Evolutionary conservation across 2,113 vertebrate species (phyloP).

Genomic region (Cephalopholis sonnerati): DNA sequence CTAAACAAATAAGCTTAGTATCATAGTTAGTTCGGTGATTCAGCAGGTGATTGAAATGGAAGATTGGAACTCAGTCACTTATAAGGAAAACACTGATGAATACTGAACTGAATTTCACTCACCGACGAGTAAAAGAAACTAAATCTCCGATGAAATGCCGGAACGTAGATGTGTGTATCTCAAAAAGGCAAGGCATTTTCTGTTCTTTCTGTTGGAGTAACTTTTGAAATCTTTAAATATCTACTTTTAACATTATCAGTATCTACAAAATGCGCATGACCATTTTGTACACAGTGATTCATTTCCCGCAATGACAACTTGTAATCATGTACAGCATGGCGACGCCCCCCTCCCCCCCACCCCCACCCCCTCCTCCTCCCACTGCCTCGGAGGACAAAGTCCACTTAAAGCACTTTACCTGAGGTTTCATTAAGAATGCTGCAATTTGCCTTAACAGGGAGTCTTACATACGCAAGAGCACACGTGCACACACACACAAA

Average conservation of each 20-base stretch:
- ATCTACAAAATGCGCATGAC: conserved; percentile 94
- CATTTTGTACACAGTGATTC: conserved; percentile 93
- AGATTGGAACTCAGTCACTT: conserved; percentile 52
- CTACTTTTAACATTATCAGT: conserved; percentile 88
- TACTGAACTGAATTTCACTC: conserved; percentile 32
- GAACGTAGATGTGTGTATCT: conserved; percentile 83
- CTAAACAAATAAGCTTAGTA: conserved; percentile 65
- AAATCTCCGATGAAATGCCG: conserved; percentile 75
- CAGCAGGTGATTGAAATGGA: conserved; percentile 68
- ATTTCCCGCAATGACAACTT: conserved; percentile 77
- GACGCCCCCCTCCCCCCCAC: conserved; percentile 43
- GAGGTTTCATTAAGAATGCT: conserved; percentile 93
- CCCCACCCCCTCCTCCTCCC: conserved; percentile 41
- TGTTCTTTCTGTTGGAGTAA: conserved; percentile 85
- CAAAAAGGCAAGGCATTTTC: conserved; percentile 93
- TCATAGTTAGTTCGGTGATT: conserved; percentile 42
- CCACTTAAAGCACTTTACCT: conserved; percentile 95
- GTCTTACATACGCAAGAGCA: conserved; percentile 81
- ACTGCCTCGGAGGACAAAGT: conserved; percentile 82
- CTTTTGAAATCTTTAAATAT: conserved; percentile 86
- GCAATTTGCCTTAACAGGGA: conserved; percentile 89
- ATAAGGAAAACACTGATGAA: conserved; percentile 49
- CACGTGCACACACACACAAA: conserved; percentile 18
- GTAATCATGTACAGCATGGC: conserved; percentile 88
- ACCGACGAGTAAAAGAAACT: conserved; percentile 51